Conservation (phyloP, 2,113 vertebrate species). For the Phocoena phocoena region DNA sequence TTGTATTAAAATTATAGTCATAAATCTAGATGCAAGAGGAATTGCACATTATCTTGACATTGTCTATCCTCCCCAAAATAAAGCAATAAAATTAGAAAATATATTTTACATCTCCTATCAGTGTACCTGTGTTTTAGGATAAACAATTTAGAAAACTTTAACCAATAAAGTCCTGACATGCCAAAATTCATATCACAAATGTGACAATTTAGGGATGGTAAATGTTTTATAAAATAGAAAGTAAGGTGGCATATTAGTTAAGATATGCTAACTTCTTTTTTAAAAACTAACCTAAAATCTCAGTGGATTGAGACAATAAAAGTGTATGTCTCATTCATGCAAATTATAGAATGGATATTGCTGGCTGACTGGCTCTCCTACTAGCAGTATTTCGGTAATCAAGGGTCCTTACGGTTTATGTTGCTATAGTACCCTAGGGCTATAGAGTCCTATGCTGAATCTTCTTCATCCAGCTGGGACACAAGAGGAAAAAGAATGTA, state of each 20-base stretch:
- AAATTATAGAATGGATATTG: background rate
- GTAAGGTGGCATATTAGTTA: background rate
- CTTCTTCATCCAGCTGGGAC: background rate
- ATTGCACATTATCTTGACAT: background rate
- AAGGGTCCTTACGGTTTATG: background rate
- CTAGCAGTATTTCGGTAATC: background rate
- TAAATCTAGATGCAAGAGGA: background rate
- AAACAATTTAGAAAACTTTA: slow-evolving; percentile 17
- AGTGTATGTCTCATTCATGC: background rate
- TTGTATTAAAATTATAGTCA: slow-evolving; percentile 11
- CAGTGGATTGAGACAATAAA: background rate
- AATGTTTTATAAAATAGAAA: background rate
- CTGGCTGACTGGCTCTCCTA: background rate
- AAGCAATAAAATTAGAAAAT: background rate
- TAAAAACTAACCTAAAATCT: background rate
- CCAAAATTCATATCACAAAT: background rate
- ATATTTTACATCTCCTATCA: background rate
- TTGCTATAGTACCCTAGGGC: rapidly evolving
- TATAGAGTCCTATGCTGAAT: background rate
- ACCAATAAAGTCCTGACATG: background rate
- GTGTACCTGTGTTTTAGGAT: background rate
- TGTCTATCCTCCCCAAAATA: background rate
- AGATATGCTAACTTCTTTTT: background rate
- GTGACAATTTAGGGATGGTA: background rate
- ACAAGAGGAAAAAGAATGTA: background rate